Conservation (phyloP, 2,797 vertebrate species). For the Acipenser transmontanus region DNA sequence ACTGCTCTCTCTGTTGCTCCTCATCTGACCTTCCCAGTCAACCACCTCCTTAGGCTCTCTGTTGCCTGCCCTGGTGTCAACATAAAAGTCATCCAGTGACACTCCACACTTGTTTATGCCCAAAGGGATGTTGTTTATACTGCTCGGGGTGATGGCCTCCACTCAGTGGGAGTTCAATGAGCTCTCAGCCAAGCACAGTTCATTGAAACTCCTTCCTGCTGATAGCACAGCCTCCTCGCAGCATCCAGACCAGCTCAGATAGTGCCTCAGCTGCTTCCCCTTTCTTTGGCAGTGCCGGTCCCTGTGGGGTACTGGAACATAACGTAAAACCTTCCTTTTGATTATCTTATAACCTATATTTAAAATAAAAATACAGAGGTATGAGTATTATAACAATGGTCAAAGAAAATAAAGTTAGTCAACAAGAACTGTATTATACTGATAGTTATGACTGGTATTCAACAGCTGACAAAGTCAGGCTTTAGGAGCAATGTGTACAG, state of each 20-base stretch:
- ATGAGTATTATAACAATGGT: no score
- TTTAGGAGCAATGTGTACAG: no score
- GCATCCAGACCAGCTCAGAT: background rate
- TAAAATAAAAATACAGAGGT: no score
- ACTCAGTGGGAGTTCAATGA: background rate
- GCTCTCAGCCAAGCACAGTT: constrained; percentile 1
- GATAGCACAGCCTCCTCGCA: background rate
- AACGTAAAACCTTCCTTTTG: background rate
- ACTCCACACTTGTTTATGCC: constrained; percentile 3
- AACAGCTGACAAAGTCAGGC: no score
- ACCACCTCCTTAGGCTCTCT: background rate
- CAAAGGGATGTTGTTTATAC: constrained; percentile 1
- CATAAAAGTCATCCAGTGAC: constrained; percentile 1
- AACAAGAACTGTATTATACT: no score
- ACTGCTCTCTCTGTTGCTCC: background rate
- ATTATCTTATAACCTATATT: background rate
- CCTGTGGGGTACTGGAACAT: background rate
- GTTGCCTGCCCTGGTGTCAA: background rate
- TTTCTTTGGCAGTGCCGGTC: background rate
- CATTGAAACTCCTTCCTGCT: constrained; percentile 1
- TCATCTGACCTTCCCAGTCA: background rate
- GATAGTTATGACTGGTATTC: no score
- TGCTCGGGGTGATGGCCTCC: background rate
- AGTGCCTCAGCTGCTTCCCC: background rate
- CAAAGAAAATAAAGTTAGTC: no score